Evolutionary conservation across 2,888 invertebrate genomes (phyloP).

Genomic region (Drosophila robusta): DNA sequence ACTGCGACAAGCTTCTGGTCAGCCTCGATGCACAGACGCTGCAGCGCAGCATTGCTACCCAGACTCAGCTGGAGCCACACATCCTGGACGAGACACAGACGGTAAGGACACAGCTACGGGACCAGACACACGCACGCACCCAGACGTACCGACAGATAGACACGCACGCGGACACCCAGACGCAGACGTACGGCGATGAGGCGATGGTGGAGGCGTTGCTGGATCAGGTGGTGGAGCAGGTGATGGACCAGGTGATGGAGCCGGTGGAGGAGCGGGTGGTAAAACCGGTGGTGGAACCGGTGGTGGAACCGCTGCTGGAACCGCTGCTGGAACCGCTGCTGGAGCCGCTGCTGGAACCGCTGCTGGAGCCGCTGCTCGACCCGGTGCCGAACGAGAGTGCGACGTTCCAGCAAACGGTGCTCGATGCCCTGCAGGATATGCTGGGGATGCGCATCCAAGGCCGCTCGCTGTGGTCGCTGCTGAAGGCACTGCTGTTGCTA

Average conservation of each 20-base stretch:
- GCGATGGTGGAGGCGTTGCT: too few species aligned
- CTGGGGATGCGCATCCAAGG: background rate
- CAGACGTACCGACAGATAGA: background rate
- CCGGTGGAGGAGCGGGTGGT: too few species aligned
- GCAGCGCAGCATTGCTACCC: constrained; percentile 11
- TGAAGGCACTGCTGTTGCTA: constrained; percentile 20
- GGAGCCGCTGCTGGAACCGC: background rate
- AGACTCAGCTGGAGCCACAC: constrained; percentile 6
- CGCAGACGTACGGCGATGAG: background rate
- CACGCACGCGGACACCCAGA: background rate
- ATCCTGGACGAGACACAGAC: background rate
- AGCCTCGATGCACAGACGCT: constrained; percentile 10
- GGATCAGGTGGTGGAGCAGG: too few species aligned
- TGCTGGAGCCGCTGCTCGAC: background rate
- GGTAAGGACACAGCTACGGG: background rate
- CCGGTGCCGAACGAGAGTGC: background rate
- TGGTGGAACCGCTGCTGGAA: background rate
- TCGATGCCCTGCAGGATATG: background rate
- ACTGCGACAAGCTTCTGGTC: constrained; percentile 6
- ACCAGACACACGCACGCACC: background rate
- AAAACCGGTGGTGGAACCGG: too few species aligned
- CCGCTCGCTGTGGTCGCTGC: constrained; percentile 14
- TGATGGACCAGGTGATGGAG: too few species aligned
- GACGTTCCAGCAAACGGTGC: background rate
- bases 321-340: background rate